These are phyloP conservation scores for Cochlearius cochlearius DNA, from an alignment of 2,113 vertebrate species.

Conservation along the genomic window DNA sequence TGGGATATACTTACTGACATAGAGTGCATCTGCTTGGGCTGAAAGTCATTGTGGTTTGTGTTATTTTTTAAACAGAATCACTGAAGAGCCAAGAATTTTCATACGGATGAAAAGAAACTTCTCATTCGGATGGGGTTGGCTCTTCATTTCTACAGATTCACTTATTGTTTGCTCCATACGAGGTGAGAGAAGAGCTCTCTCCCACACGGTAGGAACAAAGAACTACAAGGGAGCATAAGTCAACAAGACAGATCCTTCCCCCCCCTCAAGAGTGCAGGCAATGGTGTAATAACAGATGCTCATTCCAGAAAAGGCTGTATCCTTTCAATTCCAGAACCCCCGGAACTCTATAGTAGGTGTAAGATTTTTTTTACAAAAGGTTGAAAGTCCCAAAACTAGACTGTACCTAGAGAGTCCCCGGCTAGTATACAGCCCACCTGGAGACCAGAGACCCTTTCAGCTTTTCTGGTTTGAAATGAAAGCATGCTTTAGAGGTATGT, in stretches of 20 bases:
- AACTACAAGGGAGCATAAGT: background rate
- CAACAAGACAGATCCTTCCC: background rate
- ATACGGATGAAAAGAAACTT: background rate
- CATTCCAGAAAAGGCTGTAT: background rate
- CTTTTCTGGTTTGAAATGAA: background rate
- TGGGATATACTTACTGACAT: background rate
- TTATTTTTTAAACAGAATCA: background rate
- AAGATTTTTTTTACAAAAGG: background rate
- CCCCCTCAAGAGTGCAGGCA: accelerated
- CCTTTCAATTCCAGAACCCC: background rate
- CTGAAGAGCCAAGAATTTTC: background rate
- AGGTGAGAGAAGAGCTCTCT: background rate
- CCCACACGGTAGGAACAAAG: background rate
- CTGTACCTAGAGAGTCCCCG: too few relatives aligned
- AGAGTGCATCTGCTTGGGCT: background rate
- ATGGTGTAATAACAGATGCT: background rate
- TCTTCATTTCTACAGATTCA: background rate
- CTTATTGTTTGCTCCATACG: accelerated
- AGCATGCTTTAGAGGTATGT: background rate
- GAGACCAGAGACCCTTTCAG: background rate
- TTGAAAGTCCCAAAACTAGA: background rate
- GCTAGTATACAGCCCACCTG: background rate
- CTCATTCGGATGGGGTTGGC: background rate
- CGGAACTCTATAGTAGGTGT: background rate
- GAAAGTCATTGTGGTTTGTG: background rate